Percentiles rank a stretch among this genome's conserved stretches.
Evolutionary conservation across 2,888 invertebrate species (phyloP).

Genomic region (Scaptomyza parva): DNA sequence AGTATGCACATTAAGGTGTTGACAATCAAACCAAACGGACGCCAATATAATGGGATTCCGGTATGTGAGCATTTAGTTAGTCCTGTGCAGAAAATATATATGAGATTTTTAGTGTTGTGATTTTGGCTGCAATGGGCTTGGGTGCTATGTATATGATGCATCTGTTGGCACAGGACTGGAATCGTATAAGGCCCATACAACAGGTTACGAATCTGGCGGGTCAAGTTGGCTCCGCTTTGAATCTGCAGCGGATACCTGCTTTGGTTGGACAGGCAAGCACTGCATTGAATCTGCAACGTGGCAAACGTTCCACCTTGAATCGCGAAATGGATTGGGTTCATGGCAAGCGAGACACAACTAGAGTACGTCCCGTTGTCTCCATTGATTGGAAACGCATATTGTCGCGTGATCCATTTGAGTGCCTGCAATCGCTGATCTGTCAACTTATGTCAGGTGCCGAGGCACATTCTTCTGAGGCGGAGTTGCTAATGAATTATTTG

Average conservation of each 20-base stretch:
- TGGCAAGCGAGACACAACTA: slow-evolving; percentile 18
- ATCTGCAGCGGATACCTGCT: slow-evolving; percentile 52
- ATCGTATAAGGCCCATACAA: slow-evolving; percentile 83
- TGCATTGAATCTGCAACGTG: slow-evolving; percentile 62
- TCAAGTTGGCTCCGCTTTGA: slow-evolving; percentile 57
- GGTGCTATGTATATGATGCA: slow-evolving; percentile 86
- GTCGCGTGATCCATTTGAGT: slow-evolving; percentile 83
- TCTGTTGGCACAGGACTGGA: slow-evolving; percentile 85
- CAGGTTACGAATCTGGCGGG: slow-evolving; percentile 68
- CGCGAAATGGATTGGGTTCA: slow-evolving; percentile 44
- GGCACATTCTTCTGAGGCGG: slow-evolving; percentile 74
- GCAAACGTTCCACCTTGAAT: slow-evolving; percentile 64
- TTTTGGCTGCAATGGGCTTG: slow-evolving; percentile 85
- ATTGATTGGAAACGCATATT: slow-evolving; percentile 83
- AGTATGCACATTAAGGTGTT: slow-evolving; percentile 55
- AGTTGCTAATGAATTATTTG: slow-evolving; percentile 76
- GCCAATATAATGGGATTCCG: slow-evolving; percentile 68
- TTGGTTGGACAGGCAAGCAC: slow-evolving; percentile 66
- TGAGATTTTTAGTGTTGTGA: slow-evolving; percentile 63
- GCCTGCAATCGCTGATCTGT: slow-evolving; percentile 83
- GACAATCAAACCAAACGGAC: slow-evolving; percentile 62
- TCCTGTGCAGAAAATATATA: slow-evolving; percentile 12
- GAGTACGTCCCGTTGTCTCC: slow-evolving; percentile 22
- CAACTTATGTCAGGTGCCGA: slow-evolving; percentile 84
- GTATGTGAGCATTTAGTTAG: slow-evolving; percentile 36